A percentile compares a stretch with the other conserved stretches of the same genome.
These are phyloP conservation scores for Melanotaenia pygmaea DNA, from an alignment of 2,797 vertebrate genomes.

Conservation along the genomic window DNA sequence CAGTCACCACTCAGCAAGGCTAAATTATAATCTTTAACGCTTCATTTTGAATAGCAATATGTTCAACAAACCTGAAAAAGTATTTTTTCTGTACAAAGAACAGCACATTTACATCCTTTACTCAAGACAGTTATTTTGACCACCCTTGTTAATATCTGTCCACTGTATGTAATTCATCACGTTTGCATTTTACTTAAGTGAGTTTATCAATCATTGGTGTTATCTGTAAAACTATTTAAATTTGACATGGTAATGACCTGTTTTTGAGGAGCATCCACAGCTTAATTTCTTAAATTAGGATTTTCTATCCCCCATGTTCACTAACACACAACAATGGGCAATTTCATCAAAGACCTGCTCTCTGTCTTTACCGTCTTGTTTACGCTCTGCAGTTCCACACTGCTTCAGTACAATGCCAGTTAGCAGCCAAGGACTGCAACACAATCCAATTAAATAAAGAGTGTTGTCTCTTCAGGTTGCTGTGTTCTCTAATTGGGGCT, in stretches of 20 bases:
- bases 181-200: conserved; percentile 17
- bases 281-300: conserved; percentile 30
- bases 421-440: conserved; percentile 74
- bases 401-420: conserved; percentile 71
- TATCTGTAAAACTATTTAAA: conserved; percentile 13
- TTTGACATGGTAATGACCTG: conserved; percentile 25
- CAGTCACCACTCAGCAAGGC: background rate
- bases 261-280: conserved; percentile 10
- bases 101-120: background rate
- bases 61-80: background rate
- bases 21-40: background rate
- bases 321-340: conserved; percentile 25
- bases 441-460: conserved; percentile 84
- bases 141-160: background rate
- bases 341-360: conserved; percentile 29
- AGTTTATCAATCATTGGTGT: conserved; percentile 20
- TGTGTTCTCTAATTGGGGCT: conserved; percentile 85
- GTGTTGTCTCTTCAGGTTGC: conserved; percentile 81
- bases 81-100: background rate
- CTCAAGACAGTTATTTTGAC: background rate
- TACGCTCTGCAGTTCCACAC: conserved; percentile 60
- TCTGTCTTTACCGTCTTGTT: conserved; percentile 75
- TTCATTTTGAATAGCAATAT: background rate
- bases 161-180: conserved; percentile 11
- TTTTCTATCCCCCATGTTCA: conserved; percentile 19